A percentile compares a stretch with the other conserved stretches of the same genome.
Conservation (phyloP, 2,888 invertebrate species). For the Dryomyza anilis region DNA sequence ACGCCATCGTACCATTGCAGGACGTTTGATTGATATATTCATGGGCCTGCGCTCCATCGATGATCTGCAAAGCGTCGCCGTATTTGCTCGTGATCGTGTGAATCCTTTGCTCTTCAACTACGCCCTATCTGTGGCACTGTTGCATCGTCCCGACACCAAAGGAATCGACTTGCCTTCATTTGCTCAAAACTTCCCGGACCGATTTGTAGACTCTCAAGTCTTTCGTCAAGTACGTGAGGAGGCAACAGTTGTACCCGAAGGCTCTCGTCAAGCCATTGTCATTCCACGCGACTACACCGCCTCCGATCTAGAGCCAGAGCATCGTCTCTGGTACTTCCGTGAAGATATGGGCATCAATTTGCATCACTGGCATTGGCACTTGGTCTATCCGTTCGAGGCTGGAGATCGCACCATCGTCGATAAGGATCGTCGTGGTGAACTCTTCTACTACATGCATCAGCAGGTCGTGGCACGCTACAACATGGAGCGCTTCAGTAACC, state of each 20-base stretch:
- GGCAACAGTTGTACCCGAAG: conserved; percentile 66
- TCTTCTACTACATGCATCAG: conserved; percentile 82
- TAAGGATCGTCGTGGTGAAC: conserved; percentile 77
- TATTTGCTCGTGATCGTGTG: conserved; percentile 73
- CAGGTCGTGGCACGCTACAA: conserved; percentile 71
- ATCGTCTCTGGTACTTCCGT: conserved; percentile 67
- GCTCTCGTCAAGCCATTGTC: conserved; percentile 68
- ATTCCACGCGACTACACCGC: conserved; percentile 77
- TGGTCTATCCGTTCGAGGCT: conserved; percentile 77
- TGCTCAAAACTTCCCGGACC: conserved; percentile 70
- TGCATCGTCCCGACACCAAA: conserved; percentile 70
- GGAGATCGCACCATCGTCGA: conserved; percentile 63
- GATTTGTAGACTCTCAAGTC: conserved; percentile 68
- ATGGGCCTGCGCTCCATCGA: conserved; percentile 74
- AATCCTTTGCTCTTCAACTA: conserved; percentile 84
- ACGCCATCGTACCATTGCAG: conserved; percentile 70
- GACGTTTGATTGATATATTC: conserved; percentile 71
- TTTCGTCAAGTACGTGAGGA: conserved; percentile 66
- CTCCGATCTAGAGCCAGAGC: conserved; percentile 75
- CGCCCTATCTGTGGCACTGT: conserved; percentile 74
- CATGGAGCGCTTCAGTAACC: conserved; percentile 76
- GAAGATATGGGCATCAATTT: conserved; percentile 65
- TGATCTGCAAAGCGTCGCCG: conserved; percentile 71
- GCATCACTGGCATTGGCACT: conserved; percentile 67
- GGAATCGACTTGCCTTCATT: conserved; percentile 67